Evolutionary conservation across 2,113 vertebrate species (phyloP), one percentile per base, ranked within the genome.

Genomic region (Semnornis frantzii): DNA sequence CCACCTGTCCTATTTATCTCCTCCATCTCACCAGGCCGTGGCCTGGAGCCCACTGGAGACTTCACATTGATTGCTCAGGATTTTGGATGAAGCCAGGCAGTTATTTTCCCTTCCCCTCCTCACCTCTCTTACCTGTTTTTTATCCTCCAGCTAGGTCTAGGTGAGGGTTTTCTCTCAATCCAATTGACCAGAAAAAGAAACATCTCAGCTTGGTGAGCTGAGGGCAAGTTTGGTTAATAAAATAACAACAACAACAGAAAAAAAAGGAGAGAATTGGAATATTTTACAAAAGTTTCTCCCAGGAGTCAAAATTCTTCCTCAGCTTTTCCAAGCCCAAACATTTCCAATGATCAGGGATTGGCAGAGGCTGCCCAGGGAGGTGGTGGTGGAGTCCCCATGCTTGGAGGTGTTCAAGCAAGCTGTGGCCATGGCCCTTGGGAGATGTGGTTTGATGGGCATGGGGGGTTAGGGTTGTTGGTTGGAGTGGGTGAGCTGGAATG

Each of bases 1-100:
- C 92, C 2, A 0, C 57, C 91, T 55, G 37, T 58, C 46, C 59
- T 52, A 25, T 91, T 84, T 88, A 82, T 85, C 81, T 39, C 80
- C n/a, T 19, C 48, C 80, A 63, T 28, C 86, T 88, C 87, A 72
- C 81, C 0, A 2, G 91, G 95, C 95, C 69, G 0, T 33, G 87
- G 93, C 91, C 91, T 82, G 2, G 1, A 93, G 87, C 86, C 89
- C 84, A 63, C 85, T 82, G 91, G 94, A 94, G 91, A 81, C 39
- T 82, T 52, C 16, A 9, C 82, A 87, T 87, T 1, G 52, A 85
- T 82, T 89, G 78, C 82, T 9, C 2, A 2, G 75, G 89, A 80
- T 90, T 92, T 91, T 82, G 84, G 89, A 80, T 82, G 64, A 95
- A 95, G 54, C 84, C 52, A 68, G 66, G 6, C 42, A 68, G 87